phyloP scores from a whole-genome alignment of 2,797 vertebrate genomes.

The Bovichtus variegatus region DNA sequence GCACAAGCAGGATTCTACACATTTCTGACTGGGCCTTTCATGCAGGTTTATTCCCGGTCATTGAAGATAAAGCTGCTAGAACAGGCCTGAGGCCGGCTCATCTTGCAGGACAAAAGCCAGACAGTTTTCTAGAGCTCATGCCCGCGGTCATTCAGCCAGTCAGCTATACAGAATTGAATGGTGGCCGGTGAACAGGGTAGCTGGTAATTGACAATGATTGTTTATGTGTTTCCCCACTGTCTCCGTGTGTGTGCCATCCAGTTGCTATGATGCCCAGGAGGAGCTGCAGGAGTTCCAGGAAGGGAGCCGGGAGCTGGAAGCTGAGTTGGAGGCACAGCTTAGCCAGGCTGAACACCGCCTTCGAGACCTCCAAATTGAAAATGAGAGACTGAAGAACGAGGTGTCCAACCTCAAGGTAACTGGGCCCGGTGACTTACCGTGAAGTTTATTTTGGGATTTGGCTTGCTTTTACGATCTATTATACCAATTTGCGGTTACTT shows the following conservation, averaged over 20 bases:
- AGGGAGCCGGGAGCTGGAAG: conserved; percentile 96
- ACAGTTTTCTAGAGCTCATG: conserved; percentile 58
- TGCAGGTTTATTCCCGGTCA: conserved; percentile 52
- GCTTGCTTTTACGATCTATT: background rate
- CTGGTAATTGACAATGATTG: conserved; percentile 37
- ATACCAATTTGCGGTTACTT: no score
- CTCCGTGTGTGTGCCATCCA: conserved; percentile 62
- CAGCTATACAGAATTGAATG: conserved; percentile 49
- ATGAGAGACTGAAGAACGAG: conserved; percentile 95
- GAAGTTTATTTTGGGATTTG: background rate
- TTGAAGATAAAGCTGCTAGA: conserved; percentile 55
- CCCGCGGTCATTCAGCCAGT: conserved; percentile 34
- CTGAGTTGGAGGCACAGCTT: conserved; percentile 96
- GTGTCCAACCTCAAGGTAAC: conserved; percentile 92
- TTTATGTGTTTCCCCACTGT: conserved; percentile 31
- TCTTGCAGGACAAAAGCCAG: conserved; percentile 59
- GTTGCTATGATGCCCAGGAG: conserved; percentile 95
- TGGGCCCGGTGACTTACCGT: background rate
- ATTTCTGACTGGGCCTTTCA: conserved; percentile 37
- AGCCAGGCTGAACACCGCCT: conserved; percentile 95
- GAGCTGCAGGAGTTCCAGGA: conserved; percentile 98
- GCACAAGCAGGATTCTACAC: conserved; percentile 25
- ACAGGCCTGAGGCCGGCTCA: conserved; percentile 50
- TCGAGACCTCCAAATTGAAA: conserved; percentile 94
- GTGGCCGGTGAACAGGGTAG: conserved; percentile 8